phyloP scores from a whole-genome alignment of 2,888 invertebrate genomes.

The Rapana venosa region DNA sequence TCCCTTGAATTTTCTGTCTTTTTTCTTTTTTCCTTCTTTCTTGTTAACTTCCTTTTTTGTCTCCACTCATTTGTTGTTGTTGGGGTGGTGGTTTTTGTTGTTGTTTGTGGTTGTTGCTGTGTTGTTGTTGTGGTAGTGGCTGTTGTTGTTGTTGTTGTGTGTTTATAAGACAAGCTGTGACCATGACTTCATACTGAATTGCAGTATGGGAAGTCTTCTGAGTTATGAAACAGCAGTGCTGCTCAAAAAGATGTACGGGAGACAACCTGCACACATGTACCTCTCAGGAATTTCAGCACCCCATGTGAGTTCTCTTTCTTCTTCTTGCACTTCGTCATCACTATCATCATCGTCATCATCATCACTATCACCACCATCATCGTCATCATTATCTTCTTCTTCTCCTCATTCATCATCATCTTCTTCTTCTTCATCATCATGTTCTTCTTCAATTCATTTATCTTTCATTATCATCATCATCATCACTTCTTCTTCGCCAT shows the following conservation, averaged over 20 bases:
- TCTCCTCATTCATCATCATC: background rate
- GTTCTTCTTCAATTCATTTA: background rate
- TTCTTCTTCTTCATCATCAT: background rate
- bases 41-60: no score
- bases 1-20: no score
- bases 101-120: no score
- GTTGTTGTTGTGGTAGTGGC: no score
- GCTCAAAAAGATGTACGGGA: conserved; percentile 58
- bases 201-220: conserved; percentile 64
- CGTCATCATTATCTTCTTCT: background rate
- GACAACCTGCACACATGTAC: conserved; percentile 65
- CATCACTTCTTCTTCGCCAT: background rate
- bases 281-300: conserved; percentile 68
- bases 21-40: no score
- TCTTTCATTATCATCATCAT: background rate
- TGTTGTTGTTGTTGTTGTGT: background rate
- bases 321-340: background rate
- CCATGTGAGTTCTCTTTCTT: conserved; percentile 58
- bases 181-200: background rate
- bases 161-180: background rate
- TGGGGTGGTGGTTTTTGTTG: no score
- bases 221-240: conserved; percentile 60
- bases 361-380: background rate
- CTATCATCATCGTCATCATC: background rate
- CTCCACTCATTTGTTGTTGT: no score